A percentile compares a stretch with the other conserved stretches of the same genome.
Conservation (phyloP, 2,797 vertebrate genomes). For the Artibeus jamaicensis region DNA sequence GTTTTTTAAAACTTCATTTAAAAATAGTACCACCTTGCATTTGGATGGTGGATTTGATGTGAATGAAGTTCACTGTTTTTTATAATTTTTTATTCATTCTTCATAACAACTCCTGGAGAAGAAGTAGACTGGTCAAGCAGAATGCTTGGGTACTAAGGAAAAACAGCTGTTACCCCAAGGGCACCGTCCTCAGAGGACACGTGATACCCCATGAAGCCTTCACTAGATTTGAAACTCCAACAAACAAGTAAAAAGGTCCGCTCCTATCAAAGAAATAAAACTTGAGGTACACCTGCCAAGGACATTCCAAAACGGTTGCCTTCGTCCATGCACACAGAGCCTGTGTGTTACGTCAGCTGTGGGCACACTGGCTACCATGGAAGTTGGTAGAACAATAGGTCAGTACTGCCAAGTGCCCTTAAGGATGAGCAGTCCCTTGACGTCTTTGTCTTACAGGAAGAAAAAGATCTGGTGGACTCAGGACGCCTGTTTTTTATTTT, state of each 20-base stretch:
- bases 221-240: background rate
- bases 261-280: background rate
- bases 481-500: background rate
- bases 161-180: background rate
- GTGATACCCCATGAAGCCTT: background rate
- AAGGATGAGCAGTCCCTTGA: background rate
- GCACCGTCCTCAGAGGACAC: background rate
- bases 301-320: background rate
- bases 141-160: background rate
- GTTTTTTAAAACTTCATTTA: background rate
- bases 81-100: background rate
- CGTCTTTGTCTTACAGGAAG: background rate
- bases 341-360: background rate
- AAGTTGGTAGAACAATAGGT: background rate
- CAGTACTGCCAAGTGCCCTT: background rate
- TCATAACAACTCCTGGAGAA: background rate
- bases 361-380: accelerated
- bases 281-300: background rate
- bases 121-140: background rate
- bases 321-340: background rate
- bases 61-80: background rate
- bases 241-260: background rate
- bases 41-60: background rate
- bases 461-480: background rate
- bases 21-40: background rate